Evolutionary conservation across 2,113 vertebrate species (phyloP).

Genomic region (Oryzias javanicus): DNA sequence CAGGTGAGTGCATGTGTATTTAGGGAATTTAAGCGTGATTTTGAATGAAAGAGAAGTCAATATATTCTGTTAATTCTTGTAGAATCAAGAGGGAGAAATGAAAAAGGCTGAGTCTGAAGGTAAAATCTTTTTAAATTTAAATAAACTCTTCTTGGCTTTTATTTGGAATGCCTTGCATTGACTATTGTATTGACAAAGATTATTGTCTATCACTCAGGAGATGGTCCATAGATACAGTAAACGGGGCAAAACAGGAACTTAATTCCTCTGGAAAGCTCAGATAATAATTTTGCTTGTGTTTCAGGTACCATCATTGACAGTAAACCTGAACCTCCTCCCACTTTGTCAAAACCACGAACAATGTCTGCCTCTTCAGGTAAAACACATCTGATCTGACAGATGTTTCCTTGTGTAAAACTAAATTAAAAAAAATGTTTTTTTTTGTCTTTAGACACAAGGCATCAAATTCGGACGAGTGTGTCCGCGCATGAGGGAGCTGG

Average conservation of each 20-base stretch:
- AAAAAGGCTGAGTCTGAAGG: slow-evolving; percentile 91
- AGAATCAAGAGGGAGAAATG: slow-evolving; percentile 89
- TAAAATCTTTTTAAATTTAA: slow-evolving; percentile 40
- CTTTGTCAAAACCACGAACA: slow-evolving; percentile 83
- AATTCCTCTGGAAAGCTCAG: slow-evolving; percentile 14
- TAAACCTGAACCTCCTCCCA: slow-evolving; percentile 79
- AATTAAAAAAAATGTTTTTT: background rate
- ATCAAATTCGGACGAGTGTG: slow-evolving; percentile 67
- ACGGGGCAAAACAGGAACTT: background rate
- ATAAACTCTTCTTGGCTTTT: background rate
- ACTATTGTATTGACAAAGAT: too few relatives aligned
- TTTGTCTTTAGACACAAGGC: slow-evolving; percentile 61
- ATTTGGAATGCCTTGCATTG: slow-evolving; percentile 24
- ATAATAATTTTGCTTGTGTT: slow-evolving; percentile 37
- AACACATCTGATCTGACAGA: background rate
- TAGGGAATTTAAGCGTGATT: background rate
- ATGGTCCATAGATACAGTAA: slow-evolving; percentile 4
- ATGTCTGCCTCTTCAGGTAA: slow-evolving; percentile 89
- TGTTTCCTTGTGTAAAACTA: background rate
- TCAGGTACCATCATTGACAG: slow-evolving; percentile 90
- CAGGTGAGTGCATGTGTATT: slow-evolving; percentile 75
- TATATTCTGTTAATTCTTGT: slow-evolving; percentile 40
- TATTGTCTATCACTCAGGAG: background rate
- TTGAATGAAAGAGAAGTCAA: background rate
- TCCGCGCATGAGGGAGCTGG: slow-evolving; percentile 72